Evolutionary conservation across 2,113 vertebrate genomes (phyloP).

Genomic region (Oreochromis tanganicae): DNA sequence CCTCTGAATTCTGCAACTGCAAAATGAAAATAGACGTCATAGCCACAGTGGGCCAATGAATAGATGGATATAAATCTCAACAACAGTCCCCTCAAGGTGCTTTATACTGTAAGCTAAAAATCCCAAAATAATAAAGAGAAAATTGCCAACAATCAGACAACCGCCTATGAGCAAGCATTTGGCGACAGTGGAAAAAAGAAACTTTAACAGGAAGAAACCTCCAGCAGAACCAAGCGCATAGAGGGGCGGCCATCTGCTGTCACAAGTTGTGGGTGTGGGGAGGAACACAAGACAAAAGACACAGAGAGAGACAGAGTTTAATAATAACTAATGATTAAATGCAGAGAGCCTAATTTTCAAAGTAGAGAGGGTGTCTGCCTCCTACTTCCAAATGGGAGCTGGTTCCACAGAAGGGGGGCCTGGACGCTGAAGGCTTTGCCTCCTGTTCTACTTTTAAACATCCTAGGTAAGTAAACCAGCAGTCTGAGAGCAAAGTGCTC

Average conservation of each 20-base stretch:
- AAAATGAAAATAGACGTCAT: neutral
- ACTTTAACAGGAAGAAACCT: neutral
- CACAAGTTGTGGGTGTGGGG: neutral
- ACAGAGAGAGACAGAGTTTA: neutral
- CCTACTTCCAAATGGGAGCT: neutral
- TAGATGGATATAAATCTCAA: neutral
- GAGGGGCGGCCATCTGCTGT: neutral
- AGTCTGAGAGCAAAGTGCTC: neutral
- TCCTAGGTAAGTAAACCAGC: neutral
- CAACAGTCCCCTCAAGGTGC: neutral
- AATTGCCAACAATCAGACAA: neutral
- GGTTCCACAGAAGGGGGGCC: neutral
- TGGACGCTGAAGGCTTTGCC: neutral
- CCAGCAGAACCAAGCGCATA: neutral
- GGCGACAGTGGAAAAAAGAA: neutral
- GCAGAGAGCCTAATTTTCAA: neutral
- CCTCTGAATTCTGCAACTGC: neutral
- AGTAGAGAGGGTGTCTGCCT: neutral
- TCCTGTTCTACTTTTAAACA: neutral
- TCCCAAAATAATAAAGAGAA: neutral
- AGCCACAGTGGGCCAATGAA: neutral
- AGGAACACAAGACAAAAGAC: neutral
- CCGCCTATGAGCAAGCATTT: neutral
- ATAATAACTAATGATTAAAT: neutral
- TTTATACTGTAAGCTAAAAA: neutral